Base-by-base conservation (phyloP, 2,888 invertebrate genomes). In the Parnassius smintheus region DNA sequence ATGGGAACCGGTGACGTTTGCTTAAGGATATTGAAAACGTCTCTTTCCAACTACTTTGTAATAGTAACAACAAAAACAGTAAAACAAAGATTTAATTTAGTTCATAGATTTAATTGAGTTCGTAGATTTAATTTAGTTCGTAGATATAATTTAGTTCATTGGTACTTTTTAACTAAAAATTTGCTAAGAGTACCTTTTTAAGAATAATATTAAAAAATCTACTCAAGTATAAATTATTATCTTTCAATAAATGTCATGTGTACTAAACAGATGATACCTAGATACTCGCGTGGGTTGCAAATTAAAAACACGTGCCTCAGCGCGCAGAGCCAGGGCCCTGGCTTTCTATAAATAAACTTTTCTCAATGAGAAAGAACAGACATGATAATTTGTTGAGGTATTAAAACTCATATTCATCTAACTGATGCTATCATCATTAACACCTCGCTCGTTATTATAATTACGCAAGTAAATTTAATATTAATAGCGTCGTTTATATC, bases 271-370 rank as follows among this genome's bases (percentile, higher is more conserved):
- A 42, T 55, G 54, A 52, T 59, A 62, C 52, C 66, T 66, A 62
- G 69, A 67, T 62, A 50, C 53, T 59, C 63, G 70, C 70, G 73
- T 72, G 70, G 73, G 73, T 52, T 25, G 77, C 66, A 77, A 79
- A 84, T 78, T 77, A 74, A 70, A 78, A 77, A 81, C 79, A 81
- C 80, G 80, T 82, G 80, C 70, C 65, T 67, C 64, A 56, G 61
- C 61, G 61, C 64, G 55, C 50, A 50, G 57, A 77, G 65, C 68
- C 69, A 35, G 35, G 72, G 70, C 75, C 74, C 68, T 73, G 66
- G 66, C 65, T 67, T 64, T 72, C 77, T 75, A 75, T 73, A 70
- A 72, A 80, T 83, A 80, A 71, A 73, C 66, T 66, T 50, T 59
- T 57, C 65, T 63, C 67, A 66, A 68, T 68, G 69, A 67, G 68